Base-by-base conservation (phyloP, 2,113 vertebrate species). In the Xyliphius kryptos region DNA sequence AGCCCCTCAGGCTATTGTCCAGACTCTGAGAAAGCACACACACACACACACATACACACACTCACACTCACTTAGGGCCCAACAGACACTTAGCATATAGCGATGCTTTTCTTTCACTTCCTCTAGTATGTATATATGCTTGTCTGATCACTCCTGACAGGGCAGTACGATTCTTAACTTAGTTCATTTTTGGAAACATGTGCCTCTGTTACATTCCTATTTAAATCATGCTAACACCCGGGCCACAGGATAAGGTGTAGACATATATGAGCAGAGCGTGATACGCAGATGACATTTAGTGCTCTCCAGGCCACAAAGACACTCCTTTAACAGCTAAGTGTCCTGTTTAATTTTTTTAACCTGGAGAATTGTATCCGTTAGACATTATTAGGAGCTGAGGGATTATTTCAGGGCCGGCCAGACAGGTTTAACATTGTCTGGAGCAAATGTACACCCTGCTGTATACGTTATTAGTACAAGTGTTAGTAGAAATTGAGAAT, bases 341-440 rank as follows among this genome's bases (percentile, higher is more conserved):
- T 51, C 50, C 40, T 63, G 50, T 48, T 74, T 60, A 63, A 70
- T 70, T 67, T 60, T 54, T 67, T 59, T 68, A 59, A 66, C 55
- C 44, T 50, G 50, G 50, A 50, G 47, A 38, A 15, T 58, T 70
- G 62, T 54, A 20, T 52, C 68, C 67, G 67, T 70, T 64, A 67
- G 61, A 52, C 56, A 22, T 55, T 47, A 71, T 74, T 71, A 56
- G 36, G 47, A 46, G 51, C 26, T 64, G 49, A 36, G 49, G 15
- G 55, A 68, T 63, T 49, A 63, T 46, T 49, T 66, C 63, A 49
- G 46, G 21, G 22, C 55, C 46, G 16, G 17, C 46, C 57, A 63
- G 54, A 37, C 55, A 55, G 47, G 61, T 32, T 53, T 52, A 43
- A 55, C 48, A n/a, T n/a, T n/a, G n/a, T n/a, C n/a, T n/a, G n/a